Percentiles rank a stretch among this genome's conserved stretches.
Conservation (phyloP, 1,140 invertebrate genomes). For the Acromyrmex heyeri region DNA sequence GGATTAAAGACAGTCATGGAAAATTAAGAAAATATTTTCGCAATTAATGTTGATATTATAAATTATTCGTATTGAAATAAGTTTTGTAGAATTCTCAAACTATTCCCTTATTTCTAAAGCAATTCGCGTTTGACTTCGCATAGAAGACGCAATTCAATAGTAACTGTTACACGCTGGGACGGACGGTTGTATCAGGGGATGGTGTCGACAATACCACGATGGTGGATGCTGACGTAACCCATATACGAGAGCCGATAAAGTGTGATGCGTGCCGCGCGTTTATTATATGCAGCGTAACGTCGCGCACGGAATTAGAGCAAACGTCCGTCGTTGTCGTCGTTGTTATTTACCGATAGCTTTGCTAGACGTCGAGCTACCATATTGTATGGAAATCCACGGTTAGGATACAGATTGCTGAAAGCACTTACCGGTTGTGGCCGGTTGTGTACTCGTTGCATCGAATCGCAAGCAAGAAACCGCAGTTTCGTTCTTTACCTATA, state of each 20-base stretch:
- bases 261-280: slow-evolving; percentile 63
- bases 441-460: slow-evolving; percentile 8
- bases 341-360: slow-evolving; percentile 57
- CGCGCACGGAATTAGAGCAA: slow-evolving; percentile 62
- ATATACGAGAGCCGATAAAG: slow-evolving; percentile 63
- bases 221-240: slow-evolving; percentile 63
- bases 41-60: slow-evolving; percentile 4
- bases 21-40: neutral
- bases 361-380: slow-evolving; percentile 44
- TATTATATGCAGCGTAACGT: slow-evolving; percentile 58
- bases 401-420: slow-evolving; percentile 56
- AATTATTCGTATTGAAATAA: slow-evolving; percentile 3
- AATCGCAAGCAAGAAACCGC: slow-evolving; percentile 37
- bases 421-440: slow-evolving; percentile 33
- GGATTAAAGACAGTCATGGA: too few relatives aligned
- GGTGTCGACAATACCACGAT: slow-evolving; percentile 31
- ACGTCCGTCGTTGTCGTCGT: slow-evolving; percentile 10
- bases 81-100: slow-evolving; percentile 35
- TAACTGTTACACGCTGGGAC: slow-evolving; percentile 9
- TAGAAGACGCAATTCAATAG: slow-evolving; percentile 31
- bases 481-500: slow-evolving; percentile 35
- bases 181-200: slow-evolving; percentile 41
- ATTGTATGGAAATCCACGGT: slow-evolving; percentile 55
- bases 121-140: slow-evolving; percentile 45
- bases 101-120: slow-evolving; percentile 1